Conservation (phyloP, 2,797 vertebrate species). For the Spinibarbus caldwelli region DNA sequence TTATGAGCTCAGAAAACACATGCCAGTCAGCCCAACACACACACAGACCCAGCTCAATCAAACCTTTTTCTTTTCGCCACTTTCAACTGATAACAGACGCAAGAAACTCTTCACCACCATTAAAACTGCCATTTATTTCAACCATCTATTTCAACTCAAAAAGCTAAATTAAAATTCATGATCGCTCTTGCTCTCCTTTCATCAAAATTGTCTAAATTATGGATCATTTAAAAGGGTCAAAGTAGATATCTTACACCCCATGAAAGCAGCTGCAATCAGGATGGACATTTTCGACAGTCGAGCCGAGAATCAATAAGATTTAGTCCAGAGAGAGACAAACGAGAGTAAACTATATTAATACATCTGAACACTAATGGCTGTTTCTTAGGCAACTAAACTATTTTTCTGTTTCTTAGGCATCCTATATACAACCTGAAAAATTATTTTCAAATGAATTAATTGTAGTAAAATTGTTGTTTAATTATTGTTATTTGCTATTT, state of each 20-base stretch:
- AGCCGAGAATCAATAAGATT: conserved; percentile 61
- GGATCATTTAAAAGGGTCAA: conserved; percentile 29
- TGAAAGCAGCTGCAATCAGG: conserved; percentile 57
- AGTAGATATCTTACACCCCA: neutral
- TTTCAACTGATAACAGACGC: neutral
- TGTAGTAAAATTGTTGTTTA: neutral
- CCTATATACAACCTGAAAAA: neutral
- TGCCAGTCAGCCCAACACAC: neutral
- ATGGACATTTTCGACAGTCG: conserved; percentile 41
- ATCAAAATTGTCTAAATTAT: conserved; percentile 31
- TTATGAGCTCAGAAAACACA: conserved; percentile 22
- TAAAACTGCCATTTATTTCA: conserved; percentile 1
- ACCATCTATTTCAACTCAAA: neutral
- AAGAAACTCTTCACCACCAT: neutral
- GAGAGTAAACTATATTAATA: conserved; percentile 61
- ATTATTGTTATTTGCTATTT: neutral
- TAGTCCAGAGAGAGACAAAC: conserved; percentile 24
- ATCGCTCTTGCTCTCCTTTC: neutral
- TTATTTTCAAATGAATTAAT: neutral
- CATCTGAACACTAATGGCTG: conserved; percentile 56
- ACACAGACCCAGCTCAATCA: neutral
- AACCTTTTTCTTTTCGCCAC: conserved; percentile 1
- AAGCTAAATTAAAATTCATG: neutral
- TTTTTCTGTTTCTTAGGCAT: neutral
- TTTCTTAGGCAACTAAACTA: conserved; percentile 49